Percentiles rank a stretch among this genome's conserved stretches.
Evolutionary conservation across 2,888 invertebrate genomes (phyloP).

Genomic region (Gasteruption jaculator): DNA sequence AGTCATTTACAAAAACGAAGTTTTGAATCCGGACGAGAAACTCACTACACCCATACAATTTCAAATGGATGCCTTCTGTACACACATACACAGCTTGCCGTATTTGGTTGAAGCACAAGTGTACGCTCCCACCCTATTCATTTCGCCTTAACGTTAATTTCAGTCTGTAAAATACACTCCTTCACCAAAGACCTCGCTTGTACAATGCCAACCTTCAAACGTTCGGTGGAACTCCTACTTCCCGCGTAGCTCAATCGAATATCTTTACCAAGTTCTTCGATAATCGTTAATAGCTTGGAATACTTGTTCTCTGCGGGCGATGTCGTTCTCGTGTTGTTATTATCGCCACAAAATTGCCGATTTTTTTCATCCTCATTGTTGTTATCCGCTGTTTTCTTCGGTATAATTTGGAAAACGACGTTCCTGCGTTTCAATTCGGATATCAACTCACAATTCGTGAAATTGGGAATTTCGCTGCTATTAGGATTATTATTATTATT

Average conservation of each 20-base stretch:
- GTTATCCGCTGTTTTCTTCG: neutral
- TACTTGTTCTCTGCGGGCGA: slow-evolving; percentile 69
- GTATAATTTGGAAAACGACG: slow-evolving; percentile 1
- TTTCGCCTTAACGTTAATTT: too few relatives aligned
- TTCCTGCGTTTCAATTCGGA: too few relatives aligned
- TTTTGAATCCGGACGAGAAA: too few relatives aligned
- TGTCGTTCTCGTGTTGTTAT: too few relatives aligned
- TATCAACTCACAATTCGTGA: too few relatives aligned
- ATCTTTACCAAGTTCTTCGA: slow-evolving; percentile 94
- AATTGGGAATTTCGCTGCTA: too few relatives aligned
- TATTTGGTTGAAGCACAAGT: slow-evolving; percentile 50
- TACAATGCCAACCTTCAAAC: slow-evolving; percentile 89
- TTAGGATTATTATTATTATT: slow-evolving; percentile 4
- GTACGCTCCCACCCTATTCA: too few relatives aligned
- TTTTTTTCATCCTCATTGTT: neutral
- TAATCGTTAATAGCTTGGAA: slow-evolving; percentile 82
- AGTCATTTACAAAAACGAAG: too few relatives aligned
- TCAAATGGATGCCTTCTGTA: too few relatives aligned
- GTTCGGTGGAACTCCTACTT: slow-evolving; percentile 87
- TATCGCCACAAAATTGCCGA: too few relatives aligned
- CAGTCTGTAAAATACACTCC: slow-evolving; percentile 92
- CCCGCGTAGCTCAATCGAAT: slow-evolving; percentile 94
- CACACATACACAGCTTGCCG: too few relatives aligned
- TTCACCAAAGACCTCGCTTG: slow-evolving; percentile 91
- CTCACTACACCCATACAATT: too few relatives aligned